Evolutionary conservation across 2,888 invertebrate genomes (phyloP), one percentile per base, ranked within the genome.

Genomic region (Tricholauxania praeusta): DNA sequence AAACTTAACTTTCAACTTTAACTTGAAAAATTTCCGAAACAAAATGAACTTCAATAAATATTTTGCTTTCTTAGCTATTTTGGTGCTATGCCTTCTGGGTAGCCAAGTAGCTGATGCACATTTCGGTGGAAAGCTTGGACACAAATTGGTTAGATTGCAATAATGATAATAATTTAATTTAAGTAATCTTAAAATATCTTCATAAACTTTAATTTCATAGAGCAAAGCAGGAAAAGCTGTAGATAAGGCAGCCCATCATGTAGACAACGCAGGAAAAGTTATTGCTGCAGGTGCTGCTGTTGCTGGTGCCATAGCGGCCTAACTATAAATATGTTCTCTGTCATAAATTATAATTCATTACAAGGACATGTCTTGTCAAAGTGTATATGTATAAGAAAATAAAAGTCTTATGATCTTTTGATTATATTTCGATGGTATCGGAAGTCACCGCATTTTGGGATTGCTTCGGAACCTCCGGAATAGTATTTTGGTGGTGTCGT

Each of bases 61-160:
- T 59, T 77, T 78, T 28, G 71, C 68, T 14, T 72, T 78, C n/a
- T 68, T 78, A 55, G 75, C 77, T 14, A n/a, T 78, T 51, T 67
- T 77, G 68, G 71, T 76, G 7, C 68, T 77, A 57, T 78, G 76
- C 73, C 71, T 77, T 53, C 72, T 77, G 64, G 75, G 75, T n/a
- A 75, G 75, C 22, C 76, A 77, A 48, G 70, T 72, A 17, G 52
- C 72, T 2, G 77, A 77, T 68, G 75, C 77, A n/a, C 76, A 74
- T 71, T 74, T 73, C 63, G 72, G 76, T 22, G 74, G 74, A 17
- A 71, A 73, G 59, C 8, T 77, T 32, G 74, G 76, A 7, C 78
- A 76, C 52, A 64, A 73, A 73, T 28, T 77, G 70, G 78, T 78
- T 64, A 68, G 68, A 69, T 0, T 17, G 17, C 19, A 7, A 49